Base-by-base conservation (phyloP, 1,140 invertebrate species). In the Centruroides sculpturatus region DNA sequence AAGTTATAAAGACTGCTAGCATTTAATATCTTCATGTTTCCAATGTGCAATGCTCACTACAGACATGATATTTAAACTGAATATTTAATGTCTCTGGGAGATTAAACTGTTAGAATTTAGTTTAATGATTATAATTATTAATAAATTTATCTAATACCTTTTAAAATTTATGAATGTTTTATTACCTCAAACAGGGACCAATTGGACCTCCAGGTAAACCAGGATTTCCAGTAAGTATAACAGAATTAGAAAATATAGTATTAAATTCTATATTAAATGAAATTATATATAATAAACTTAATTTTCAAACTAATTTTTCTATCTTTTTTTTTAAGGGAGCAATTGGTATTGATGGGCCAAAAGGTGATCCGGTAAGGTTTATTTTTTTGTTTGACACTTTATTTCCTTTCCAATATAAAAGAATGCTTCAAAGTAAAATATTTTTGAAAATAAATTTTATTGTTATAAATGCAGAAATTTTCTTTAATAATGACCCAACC, bases 291-390 rank as follows among this genome's bases (percentile, higher is more conserved):
- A 57, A 61, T 56, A 56, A 34, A 56, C 12, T 35, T 23, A 36
- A 49, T 12, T 10, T 35, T n/a, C 7, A 13, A 47, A 50, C 46
- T 51, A 10, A 57, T 55, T 56, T 51, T 58, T n/a, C 59, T 41
- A 47, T 62, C 10, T 69, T 72, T 73, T 71, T 78, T 68, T 75
- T 82, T 66, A 77, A 96, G 91, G 92, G 92, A 68, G 88, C 91
- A 34, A 92, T 92, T 70, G 92, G 92, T 67, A 79, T 93, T 72
- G 87, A 89, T 73, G 92, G 92, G 70, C 89, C 90, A 10, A 94
- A 95, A 80, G 92, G 91, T 70, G 88, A 92, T 72, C 79, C 83
- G 73, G 89, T 92, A 81, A 85, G 87, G 82, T 67, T 56, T 64
- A 59, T 48, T 63, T 59, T 34, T 9, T 3, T 41, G 8, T 41